phyloP scores from a whole-genome alignment of 2,888 invertebrate species.

The Brachypterus glaber region DNA sequence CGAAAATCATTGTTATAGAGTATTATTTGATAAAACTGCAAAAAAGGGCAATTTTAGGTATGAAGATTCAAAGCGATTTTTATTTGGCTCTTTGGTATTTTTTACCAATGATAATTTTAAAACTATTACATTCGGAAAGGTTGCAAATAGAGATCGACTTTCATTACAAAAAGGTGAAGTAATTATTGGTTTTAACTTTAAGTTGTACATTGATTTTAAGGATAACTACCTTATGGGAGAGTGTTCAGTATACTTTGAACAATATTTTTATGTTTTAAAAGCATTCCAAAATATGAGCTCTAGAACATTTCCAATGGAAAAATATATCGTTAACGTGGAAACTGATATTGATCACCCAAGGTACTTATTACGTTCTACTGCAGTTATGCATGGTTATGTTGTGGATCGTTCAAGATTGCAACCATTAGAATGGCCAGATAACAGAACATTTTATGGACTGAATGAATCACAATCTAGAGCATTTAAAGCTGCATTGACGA shows the following conservation, averaged over 20 bases:
- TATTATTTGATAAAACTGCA: constrained; percentile 25
- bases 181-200: constrained; percentile 33
- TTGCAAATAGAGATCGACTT: constrained; percentile 48
- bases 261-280: constrained; percentile 63
- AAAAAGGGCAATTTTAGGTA: constrained; percentile 35
- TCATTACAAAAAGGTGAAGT: constrained; percentile 47
- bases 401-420: constrained; percentile 16
- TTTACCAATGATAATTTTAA: constrained; percentile 62
- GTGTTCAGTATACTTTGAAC: constrained; percentile 71
- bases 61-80: constrained; percentile 49
- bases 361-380: constrained; percentile 10
- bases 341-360: too few relatives aligned
- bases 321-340: constrained; percentile 54
- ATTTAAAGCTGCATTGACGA: constrained; percentile 55
- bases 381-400: too few relatives aligned
- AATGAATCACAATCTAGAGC: constrained; percentile 55
- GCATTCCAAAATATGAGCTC: constrained; percentile 52
- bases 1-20: constrained; percentile 19
- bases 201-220: background rate
- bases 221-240: constrained; percentile 57
- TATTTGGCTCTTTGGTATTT: constrained; percentile 63
- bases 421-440: constrained; percentile 9
- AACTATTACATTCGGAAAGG: constrained; percentile 58
- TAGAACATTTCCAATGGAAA: constrained; percentile 56
- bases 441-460: constrained; percentile 10